Base-by-base conservation (phyloP, 2,888 invertebrate species). In the Dendrolimus houi region DNA sequence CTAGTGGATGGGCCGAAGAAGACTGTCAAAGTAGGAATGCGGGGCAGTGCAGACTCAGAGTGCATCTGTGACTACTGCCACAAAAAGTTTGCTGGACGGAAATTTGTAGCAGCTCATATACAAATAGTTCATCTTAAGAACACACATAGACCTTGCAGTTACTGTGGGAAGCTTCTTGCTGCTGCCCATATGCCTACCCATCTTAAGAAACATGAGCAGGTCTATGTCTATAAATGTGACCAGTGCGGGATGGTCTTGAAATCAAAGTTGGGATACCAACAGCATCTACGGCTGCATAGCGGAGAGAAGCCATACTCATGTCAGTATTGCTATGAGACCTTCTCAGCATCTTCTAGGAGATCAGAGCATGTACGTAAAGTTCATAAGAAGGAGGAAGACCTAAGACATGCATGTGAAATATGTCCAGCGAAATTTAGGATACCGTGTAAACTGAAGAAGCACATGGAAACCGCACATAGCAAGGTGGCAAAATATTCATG, bases 31-130 rank as follows among this genome's bases (percentile, higher is more conserved):
- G 84, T 84, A 1, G 86, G 87, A 0, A 59, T 81, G 53, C 68
- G 83, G 29, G 87, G 87, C 0, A 81, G 85, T 9, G 68, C 75
- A 0, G 65, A 77, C 7, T 75, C 69, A 0, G 77, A 81, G 65
- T 86, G 86, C 56, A 73, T 82, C 9, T 89, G 89, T 17, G 85
- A 88, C 59, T 81, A 87, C 56, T 89, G 89, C 52, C 75, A 79
- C 0, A 89, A 88, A 58, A 83, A 67, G 9, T 87, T 85, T 58
- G 75, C 81, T 0, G 82, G 79, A 0, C 88, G 85, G 62, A 86
- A 80, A 47, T 85, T 81, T 56, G 72, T 89, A 0, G 68, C 74
- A 0, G 83, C 88, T 0, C 89, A 89, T 41, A 88, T 89, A n/a
- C 82, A 85, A 62, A 87, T 84, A 9, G 87, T 88, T 0, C 89